Conservation (phyloP, 2,797 vertebrate species). For the Macroramphosus scolopax region DNA sequence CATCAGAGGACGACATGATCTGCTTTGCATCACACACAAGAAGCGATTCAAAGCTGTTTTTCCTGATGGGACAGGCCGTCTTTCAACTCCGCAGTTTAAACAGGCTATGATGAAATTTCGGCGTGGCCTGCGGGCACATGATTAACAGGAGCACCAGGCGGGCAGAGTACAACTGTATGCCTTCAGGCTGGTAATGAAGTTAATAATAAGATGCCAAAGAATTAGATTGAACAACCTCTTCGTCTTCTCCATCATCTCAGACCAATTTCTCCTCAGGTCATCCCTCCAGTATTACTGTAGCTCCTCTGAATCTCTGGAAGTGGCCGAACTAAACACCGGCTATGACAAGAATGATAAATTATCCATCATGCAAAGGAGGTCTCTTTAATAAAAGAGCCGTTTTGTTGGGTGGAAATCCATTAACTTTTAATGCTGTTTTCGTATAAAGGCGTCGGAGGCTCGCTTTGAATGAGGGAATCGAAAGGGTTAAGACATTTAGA, state of each 20-base stretch:
- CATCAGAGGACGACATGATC: conserved; percentile 44
- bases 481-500: conserved; percentile 49
- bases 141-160: conserved; percentile 29
- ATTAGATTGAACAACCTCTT: conserved; percentile 21
- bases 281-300: conserved; percentile 13
- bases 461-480: conserved; percentile 11
- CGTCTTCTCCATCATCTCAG: conserved; percentile 23
- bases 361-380: conserved; percentile 20
- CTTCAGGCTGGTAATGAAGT: conserved; percentile 42
- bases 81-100: conserved; percentile 47
- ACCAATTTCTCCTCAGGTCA: conserved; percentile 25
- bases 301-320: conserved; percentile 9
- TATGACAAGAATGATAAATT: conserved; percentile 32
- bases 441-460: conserved; percentile 21
- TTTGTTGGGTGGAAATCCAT: conserved; percentile 17
- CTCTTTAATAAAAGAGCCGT: too few relatives aligned
- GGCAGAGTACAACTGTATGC: conserved; percentile 34
- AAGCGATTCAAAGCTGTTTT: conserved; percentile 25
- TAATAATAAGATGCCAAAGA: conserved; percentile 41
- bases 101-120: conserved; percentile 36
- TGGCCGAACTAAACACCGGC: too few relatives aligned
- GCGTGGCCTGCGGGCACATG: conserved; percentile 25
- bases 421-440: conserved; percentile 22
- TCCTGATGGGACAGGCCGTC: conserved; percentile 32
- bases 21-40: conserved; percentile 39